Evolutionary conservation across 2,113 vertebrate species (phyloP).

Genomic region (Lycocorax pyrrhopterus): DNA sequence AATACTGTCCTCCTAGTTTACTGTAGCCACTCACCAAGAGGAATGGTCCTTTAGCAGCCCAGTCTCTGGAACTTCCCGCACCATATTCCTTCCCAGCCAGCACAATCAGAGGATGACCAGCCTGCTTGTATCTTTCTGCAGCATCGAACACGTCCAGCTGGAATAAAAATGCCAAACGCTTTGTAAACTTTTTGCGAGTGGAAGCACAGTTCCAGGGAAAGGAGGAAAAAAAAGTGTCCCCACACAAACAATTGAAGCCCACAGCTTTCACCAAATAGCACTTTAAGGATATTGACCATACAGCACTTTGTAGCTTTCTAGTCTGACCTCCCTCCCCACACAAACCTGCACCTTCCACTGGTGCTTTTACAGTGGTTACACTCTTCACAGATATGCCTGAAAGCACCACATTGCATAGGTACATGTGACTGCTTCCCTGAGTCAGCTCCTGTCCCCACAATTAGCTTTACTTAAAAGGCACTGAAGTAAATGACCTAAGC

Average conservation of each 20-base stretch:
- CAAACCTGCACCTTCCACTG: background rate
- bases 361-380: background rate
- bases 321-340: background rate
- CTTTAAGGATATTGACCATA: background rate
- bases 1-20: background rate
- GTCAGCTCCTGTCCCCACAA: background rate
- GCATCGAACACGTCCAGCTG: conserved; percentile 93
- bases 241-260: background rate
- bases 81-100: conserved; percentile 96
- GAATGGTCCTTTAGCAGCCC: conserved; percentile 97
- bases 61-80: conserved; percentile 95
- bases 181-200: accelerated
- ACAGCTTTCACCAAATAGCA: background rate
- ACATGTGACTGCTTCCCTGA: background rate
- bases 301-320: background rate
- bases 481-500: background rate
- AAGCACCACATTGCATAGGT: background rate
- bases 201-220: background rate
- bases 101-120: conserved; percentile 81
- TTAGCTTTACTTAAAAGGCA: background rate
- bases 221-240: background rate
- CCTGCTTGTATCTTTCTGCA: conserved; percentile 85
- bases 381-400: background rate
- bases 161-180: background rate
- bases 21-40: conserved; percentile 78